Conservation (phyloP, 2,888 invertebrate species). For the Lissocephala sabroskyi region DNA sequence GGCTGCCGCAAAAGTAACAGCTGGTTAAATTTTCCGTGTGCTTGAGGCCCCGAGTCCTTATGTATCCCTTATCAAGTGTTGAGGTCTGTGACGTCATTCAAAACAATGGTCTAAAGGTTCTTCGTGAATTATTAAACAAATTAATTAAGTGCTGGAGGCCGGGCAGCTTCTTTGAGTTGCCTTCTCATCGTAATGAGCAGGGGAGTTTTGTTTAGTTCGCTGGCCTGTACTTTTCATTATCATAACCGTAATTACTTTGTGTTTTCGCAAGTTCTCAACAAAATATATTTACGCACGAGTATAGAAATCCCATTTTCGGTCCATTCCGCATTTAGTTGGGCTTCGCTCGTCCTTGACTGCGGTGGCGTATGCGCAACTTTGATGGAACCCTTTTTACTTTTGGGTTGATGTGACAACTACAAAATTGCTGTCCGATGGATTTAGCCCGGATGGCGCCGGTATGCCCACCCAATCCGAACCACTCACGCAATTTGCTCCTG, state of each 20-base stretch:
- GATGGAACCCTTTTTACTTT: neutral
- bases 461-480: constrained; percentile 28
- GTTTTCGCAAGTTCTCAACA: too few relatives aligned
- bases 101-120: constrained; percentile 22
- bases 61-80: neutral
- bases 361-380: constrained; percentile 25
- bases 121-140: constrained; percentile 42
- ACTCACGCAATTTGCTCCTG: too few relatives aligned
- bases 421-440: constrained; percentile 26
- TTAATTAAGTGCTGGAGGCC: constrained; percentile 31
- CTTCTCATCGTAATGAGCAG: neutral
- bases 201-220: too few relatives aligned
- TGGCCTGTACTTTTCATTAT: constrained; percentile 27
- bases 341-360: too few relatives aligned
- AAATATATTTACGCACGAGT: too few relatives aligned
- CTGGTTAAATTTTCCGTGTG: neutral
- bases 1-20: neutral
- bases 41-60: neutral
- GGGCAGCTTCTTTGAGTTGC: neutral
- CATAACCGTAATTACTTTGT: constrained; percentile 14
- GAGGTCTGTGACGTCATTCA: neutral
- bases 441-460: constrained; percentile 16
- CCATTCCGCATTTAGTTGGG: too few relatives aligned
- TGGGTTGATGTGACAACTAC: constrained; percentile 13
- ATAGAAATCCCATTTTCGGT: too few relatives aligned